Conservation (phyloP, 2,888 invertebrate genomes). For the Anagyrus pseudococci region DNA sequence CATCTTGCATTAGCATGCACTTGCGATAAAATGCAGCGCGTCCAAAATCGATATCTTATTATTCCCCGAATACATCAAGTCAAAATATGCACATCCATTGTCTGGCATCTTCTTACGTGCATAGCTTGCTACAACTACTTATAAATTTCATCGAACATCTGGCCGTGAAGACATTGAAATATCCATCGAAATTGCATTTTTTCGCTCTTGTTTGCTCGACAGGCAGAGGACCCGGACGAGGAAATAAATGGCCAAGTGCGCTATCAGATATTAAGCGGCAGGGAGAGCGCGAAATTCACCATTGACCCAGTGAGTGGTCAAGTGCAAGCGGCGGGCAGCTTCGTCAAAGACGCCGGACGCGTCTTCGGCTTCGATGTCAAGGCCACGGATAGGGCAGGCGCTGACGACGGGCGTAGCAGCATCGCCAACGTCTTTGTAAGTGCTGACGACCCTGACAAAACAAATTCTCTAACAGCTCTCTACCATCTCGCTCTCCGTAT, state of each 20-base stretch:
- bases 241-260: conserved; percentile 81
- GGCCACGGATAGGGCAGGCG: conserved; percentile 82
- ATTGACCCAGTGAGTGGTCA: conserved; percentile 80
- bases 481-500: not conserved
- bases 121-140: not conserved
- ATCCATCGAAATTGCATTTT: not conserved
- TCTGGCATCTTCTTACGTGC: no score
- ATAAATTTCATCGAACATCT: not conserved
- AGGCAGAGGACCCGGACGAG: conserved; percentile 78
- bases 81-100: not conserved
- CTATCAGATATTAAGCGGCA: conserved; percentile 75
- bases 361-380: conserved; percentile 88
- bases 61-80: not conserved
- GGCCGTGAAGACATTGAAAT: not conserved
- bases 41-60: not conserved
- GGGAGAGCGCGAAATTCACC: conserved; percentile 74
- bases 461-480: not conserved
- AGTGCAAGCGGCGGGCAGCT: conserved; percentile 75
- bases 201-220: conserved; percentile 18
- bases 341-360: conserved; percentile 74
- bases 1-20: not conserved
- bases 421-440: conserved; percentile 87
- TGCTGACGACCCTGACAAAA: conserved; percentile 43
- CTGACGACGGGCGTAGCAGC: conserved; percentile 81
- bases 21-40: not conserved